phyloP scores from a whole-genome alignment of 2,113 vertebrate species.

The Thunnus thynnus region DNA sequence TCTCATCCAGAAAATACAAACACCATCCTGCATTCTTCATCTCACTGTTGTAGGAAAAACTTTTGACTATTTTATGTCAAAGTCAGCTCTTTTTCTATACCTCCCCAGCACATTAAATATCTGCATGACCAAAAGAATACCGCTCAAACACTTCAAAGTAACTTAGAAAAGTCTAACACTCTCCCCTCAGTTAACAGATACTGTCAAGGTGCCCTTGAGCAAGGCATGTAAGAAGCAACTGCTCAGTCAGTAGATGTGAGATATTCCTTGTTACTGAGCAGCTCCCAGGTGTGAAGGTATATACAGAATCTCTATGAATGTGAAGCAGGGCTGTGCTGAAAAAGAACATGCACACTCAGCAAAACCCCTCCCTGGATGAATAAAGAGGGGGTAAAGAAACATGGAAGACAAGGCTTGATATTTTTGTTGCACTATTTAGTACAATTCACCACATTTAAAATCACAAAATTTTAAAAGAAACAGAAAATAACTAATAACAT shows the following conservation, averaged over 20 bases:
- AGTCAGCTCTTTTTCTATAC: slow-evolving; percentile 23
- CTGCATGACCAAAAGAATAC: slow-evolving; percentile 13
- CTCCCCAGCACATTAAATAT: not conserved
- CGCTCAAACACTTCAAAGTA: slow-evolving; percentile 26
- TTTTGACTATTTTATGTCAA: slow-evolving; percentile 4
- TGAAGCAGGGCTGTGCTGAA: slow-evolving; percentile 38
- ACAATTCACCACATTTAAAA: not conserved
- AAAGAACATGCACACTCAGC: slow-evolving; percentile 66
- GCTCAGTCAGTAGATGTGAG: slow-evolving; percentile 26
- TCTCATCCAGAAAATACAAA: slow-evolving; percentile 1
- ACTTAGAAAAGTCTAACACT: not conserved
- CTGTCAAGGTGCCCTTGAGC: slow-evolving; percentile 44
- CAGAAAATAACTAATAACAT: too few relatives aligned
- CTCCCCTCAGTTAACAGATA: not conserved
- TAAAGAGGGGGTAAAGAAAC: not conserved
- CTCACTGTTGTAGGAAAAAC: not conserved
- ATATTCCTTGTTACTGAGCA: not conserved
- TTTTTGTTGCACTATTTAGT: slow-evolving; percentile 11
- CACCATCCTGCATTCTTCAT: not conserved
- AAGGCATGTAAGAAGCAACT: slow-evolving; percentile 13
- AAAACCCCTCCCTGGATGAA: slow-evolving; percentile 25
- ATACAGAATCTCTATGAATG: slow-evolving; percentile 31
- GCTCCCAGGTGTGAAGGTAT: slow-evolving; percentile 53
- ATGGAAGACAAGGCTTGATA: slow-evolving; percentile 1
- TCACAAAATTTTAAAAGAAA: not conserved